A percentile compares a stretch with the other conserved stretches of the same genome.
Evolutionary conservation across 2,113 vertebrate genomes (phyloP).

Genomic region (Pungitius pungitius): DNA sequence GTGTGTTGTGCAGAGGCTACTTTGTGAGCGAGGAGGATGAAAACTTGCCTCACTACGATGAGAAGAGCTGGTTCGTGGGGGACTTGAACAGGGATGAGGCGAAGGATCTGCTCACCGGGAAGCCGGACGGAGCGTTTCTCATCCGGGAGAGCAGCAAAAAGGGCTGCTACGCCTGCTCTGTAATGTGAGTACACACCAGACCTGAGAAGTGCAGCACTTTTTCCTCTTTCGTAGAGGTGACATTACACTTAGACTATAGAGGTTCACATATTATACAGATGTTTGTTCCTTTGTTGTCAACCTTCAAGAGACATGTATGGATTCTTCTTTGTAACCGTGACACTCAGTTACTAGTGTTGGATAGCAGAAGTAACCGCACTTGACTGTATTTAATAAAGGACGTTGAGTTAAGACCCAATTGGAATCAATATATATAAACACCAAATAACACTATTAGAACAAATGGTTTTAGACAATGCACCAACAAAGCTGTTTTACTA

Average conservation of each 20-base stretch:
- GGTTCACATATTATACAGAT: background rate
- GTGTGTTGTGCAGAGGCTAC: conserved; percentile 81
- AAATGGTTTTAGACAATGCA: background rate
- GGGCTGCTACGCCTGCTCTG: conserved; percentile 97
- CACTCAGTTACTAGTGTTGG: background rate
- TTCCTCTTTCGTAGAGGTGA: background rate
- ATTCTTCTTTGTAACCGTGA: background rate
- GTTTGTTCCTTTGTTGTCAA: background rate
- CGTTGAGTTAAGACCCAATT: background rate
- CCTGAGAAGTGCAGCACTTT: background rate
- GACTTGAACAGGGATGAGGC: conserved; percentile 91
- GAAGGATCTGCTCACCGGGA: conserved; percentile 92
- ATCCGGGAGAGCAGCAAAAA: conserved; percentile 98
- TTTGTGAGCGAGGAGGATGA: conserved; percentile 93
- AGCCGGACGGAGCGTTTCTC: conserved; percentile 92
- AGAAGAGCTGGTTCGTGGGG: conserved; percentile 98
- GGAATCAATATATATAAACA: background rate
- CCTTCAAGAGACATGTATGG: background rate
- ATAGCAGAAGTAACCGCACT: background rate
- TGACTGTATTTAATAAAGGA: background rate
- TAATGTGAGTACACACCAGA: conserved; percentile 88
- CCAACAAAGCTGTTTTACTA: background rate
- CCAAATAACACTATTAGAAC: background rate
- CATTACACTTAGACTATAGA: background rate
- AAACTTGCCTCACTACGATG: conserved; percentile 91